Conservation (phyloP, 2,113 vertebrate genomes). For the Empidonax traillii region DNA sequence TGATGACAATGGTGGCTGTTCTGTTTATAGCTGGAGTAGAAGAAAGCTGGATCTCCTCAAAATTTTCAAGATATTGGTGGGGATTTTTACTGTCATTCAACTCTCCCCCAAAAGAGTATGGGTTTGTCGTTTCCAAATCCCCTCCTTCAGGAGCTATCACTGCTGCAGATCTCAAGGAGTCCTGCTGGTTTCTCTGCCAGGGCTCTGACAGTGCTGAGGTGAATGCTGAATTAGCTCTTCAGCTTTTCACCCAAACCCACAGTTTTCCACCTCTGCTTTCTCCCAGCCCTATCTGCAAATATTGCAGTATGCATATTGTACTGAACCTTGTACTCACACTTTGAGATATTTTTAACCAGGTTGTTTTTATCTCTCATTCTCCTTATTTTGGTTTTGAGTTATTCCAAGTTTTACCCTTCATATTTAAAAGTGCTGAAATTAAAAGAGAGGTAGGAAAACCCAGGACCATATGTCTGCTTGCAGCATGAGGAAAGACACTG, state of each 20-base stretch:
- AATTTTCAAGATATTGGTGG: neutral
- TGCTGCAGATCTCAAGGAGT: neutral
- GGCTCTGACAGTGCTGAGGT: neutral
- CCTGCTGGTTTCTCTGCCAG: neutral
- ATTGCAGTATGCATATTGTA: neutral
- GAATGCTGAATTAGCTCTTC: neutral
- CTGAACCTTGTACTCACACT: neutral
- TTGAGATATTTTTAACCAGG: neutral
- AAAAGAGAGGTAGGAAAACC: neutral
- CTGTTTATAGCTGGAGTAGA: neutral
- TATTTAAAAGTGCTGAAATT: neutral
- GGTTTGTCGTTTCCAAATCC: neutral
- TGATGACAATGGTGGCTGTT: neutral
- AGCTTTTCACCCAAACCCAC: neutral
- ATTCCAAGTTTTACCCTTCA: neutral
- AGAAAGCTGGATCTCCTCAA: neutral
- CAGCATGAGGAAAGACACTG: fast-evolving
- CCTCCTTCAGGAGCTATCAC: neutral
- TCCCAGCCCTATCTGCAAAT: neutral
- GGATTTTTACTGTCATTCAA: neutral
- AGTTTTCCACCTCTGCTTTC: neutral
- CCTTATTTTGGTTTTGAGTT: neutral
- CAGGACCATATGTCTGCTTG: neutral
- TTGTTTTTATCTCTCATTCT: neutral
- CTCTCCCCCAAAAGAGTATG: fast-evolving